Evolutionary conservation across 2,113 vertebrate species (phyloP).

Genomic region (Gasterosteus aculeatus): DNA sequence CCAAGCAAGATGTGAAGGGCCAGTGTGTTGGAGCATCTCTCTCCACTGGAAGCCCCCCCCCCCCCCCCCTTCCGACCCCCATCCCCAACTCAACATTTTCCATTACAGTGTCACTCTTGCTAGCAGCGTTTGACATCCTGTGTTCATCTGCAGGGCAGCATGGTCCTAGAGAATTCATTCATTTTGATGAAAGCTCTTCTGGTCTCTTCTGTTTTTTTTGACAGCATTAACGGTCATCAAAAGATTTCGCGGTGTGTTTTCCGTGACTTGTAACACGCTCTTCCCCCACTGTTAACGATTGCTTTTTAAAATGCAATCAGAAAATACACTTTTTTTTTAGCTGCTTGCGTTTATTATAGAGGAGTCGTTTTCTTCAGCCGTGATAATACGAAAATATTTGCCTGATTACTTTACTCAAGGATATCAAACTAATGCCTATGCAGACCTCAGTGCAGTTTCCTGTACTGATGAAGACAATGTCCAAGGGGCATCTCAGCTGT

Average conservation of each 20-base stretch:
- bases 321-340: slow-evolving; percentile 20
- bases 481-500: slow-evolving; percentile 59
- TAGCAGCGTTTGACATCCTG: slow-evolving; percentile 35
- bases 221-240: slow-evolving; percentile 36
- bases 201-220: slow-evolving; percentile 17
- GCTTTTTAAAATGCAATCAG: slow-evolving; percentile 55
- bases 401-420: slow-evolving; percentile 53
- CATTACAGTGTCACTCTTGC: slow-evolving; percentile 67
- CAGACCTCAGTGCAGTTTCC: slow-evolving; percentile 51
- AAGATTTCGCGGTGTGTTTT: slow-evolving; percentile 33
- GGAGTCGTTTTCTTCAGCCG: slow-evolving; percentile 26
- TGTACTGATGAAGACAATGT: slow-evolving; percentile 62
- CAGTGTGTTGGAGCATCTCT: slow-evolving; percentile 65
- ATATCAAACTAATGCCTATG: slow-evolving; percentile 40
- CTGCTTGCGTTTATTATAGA: slow-evolving; percentile 51
- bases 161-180: slow-evolving; percentile 41
- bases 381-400: slow-evolving; percentile 60
- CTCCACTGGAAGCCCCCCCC: slow-evolving; percentile 43
- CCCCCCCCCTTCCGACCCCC: no score
- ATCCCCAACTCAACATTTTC: slow-evolving; percentile 37
- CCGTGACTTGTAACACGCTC: slow-evolving; percentile 26
- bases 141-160: slow-evolving; percentile 38
- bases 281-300: slow-evolving; percentile 25
- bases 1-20: slow-evolving; percentile 68
- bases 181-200: slow-evolving; percentile 34